Evolutionary conservation across 2,888 invertebrate genomes (phyloP).

Genomic region (Enchytraeus crypticus): DNA sequence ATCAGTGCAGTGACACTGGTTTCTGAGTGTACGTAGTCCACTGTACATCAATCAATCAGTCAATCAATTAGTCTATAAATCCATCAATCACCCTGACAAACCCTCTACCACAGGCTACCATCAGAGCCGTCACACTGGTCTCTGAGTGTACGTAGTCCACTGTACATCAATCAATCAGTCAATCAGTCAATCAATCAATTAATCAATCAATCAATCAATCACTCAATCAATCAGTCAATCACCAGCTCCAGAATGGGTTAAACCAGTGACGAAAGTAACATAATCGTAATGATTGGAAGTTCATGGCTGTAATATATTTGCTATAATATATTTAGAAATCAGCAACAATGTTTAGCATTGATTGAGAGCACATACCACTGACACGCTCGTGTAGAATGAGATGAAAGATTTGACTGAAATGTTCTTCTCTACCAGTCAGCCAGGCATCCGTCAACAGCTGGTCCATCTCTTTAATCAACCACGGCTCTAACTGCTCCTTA

Average conservation of each 20-base stretch:
- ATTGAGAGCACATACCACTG: too few species aligned
- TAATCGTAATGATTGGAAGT: too few species aligned
- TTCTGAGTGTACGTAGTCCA: slow-evolving; percentile 62
- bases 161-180: too few species aligned
- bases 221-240: too few species aligned
- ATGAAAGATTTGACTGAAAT: slow-evolving; percentile 67
- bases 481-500: slow-evolving; percentile 52
- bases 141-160: slow-evolving; percentile 63
- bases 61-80: too few species aligned
- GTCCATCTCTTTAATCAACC: slow-evolving; percentile 60
- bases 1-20: slow-evolving; percentile 66
- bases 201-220: too few species aligned
- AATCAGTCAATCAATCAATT: too few species aligned
- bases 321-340: too few species aligned
- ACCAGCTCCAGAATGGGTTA: background rate
- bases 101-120: slow-evolving; percentile 69
- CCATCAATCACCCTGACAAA: slow-evolving; percentile 60
- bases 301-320: too few species aligned
- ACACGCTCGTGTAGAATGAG: slow-evolving; percentile 70
- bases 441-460: slow-evolving; percentile 60
- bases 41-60: too few species aligned
- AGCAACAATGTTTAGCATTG: too few species aligned
- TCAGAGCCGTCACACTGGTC: slow-evolving; percentile 63
- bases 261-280: too few species aligned
- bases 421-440: slow-evolving; percentile 57